Evolutionary conservation across 1,140 invertebrate genomes (phyloP).

Genomic region (Aphaenogaster floridana): DNA sequence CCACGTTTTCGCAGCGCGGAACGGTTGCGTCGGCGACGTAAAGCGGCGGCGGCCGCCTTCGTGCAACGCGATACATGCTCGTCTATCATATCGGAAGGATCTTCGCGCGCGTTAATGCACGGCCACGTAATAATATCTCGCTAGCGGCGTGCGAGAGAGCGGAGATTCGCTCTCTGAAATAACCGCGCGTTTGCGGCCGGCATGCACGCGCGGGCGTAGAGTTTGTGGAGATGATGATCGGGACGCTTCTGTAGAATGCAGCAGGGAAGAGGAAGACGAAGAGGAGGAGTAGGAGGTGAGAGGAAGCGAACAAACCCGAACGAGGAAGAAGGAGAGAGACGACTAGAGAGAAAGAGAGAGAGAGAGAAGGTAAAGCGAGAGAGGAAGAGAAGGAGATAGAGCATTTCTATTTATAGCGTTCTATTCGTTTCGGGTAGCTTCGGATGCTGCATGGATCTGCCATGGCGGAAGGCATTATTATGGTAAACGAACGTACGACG

Average conservation of each 20-base stretch:
- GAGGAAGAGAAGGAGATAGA: constrained; percentile 50
- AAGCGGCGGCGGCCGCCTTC: constrained; percentile 27
- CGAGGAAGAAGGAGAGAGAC: constrained; percentile 20
- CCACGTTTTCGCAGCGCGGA: constrained; percentile 24
- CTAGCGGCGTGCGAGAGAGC: constrained; percentile 45
- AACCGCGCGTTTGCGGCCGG: constrained; percentile 73
- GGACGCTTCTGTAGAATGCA: constrained; percentile 70
- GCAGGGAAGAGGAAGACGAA: constrained; percentile 49
- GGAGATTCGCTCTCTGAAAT: constrained; percentile 79
- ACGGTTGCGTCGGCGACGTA: background rate
- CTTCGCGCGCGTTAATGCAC: constrained; percentile 38
- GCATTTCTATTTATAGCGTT: constrained; percentile 81
- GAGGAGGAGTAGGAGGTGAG: constrained; percentile 14
- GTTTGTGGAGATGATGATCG: constrained; percentile 73
- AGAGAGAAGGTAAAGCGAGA: constrained; percentile 13
- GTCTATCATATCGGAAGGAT: constrained; percentile 60
- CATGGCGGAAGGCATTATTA: constrained; percentile 82
- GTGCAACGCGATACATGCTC: constrained; percentile 43
- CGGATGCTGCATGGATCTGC: constrained; percentile 74
- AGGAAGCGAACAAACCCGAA: constrained; percentile 33
- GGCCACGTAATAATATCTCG: constrained; percentile 75
- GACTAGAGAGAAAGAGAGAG: constrained; percentile 12
- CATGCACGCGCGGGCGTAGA: constrained; percentile 50
- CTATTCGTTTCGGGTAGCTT: constrained; percentile 81
- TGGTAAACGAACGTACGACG: constrained; percentile 80